Conservation (phyloP, 2,113 vertebrate genomes). For the Regulus satrapa region DNA sequence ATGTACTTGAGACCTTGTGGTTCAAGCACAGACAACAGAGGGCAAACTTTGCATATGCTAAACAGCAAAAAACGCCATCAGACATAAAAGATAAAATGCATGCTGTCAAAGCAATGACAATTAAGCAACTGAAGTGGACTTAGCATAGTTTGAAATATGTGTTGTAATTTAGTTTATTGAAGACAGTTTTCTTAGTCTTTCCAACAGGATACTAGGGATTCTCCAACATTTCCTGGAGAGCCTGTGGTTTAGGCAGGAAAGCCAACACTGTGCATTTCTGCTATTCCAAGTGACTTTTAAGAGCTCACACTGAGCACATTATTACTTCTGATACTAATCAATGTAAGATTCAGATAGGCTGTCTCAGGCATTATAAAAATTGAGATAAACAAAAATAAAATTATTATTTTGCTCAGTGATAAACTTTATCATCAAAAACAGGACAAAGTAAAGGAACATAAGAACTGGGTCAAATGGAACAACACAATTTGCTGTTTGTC, state of each 20-base stretch:
- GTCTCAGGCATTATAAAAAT: background rate
- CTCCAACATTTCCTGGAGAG: background rate
- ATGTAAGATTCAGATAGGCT: background rate
- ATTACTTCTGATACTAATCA: background rate
- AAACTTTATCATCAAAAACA: background rate
- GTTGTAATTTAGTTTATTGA: background rate
- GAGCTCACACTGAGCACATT: background rate
- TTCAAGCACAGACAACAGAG: background rate
- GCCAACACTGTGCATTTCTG: background rate
- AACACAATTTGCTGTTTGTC: background rate
- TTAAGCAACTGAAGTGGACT: background rate
- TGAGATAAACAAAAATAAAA: background rate
- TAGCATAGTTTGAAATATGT: background rate
- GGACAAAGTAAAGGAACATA: background rate
- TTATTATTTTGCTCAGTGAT: background rate
- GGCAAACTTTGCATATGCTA: background rate
- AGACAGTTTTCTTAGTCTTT: background rate
- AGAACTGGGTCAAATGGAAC: background rate
- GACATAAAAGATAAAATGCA: background rate
- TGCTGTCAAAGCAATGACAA: background rate
- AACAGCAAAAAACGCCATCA: background rate
- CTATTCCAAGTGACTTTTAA: background rate
- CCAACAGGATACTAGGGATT: background rate
- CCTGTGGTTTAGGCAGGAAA: background rate
- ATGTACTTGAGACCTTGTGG: background rate